Evolutionary conservation across 2,797 vertebrate species (phyloP).

Genomic region (Prionace glauca): DNA sequence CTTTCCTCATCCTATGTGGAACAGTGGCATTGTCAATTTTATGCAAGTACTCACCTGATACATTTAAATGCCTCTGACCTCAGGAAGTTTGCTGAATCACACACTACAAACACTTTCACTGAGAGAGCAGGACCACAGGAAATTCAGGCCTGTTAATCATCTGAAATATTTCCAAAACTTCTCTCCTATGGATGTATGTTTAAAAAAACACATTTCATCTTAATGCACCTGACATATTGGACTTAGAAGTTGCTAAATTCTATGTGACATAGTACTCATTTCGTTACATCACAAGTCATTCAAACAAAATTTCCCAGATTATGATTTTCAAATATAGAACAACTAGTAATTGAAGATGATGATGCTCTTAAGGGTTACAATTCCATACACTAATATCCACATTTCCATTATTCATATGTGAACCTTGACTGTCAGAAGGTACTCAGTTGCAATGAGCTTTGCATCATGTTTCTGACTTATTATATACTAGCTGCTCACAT

Average conservation of each 20-base stretch:
- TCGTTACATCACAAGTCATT: background rate
- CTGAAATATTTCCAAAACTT: background rate
- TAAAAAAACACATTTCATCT: background rate
- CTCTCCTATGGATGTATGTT: background rate
- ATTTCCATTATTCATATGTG: background rate
- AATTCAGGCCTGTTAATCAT: background rate
- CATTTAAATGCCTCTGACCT: background rate
- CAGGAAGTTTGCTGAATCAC: background rate
- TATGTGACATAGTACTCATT: background rate
- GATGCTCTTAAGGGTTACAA: background rate
- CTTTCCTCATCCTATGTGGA: background rate
- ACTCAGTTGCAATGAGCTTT: background rate
- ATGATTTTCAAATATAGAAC: too few species aligned
- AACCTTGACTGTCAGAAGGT: background rate
- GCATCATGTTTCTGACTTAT: background rate
- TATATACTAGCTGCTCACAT: too few species aligned
- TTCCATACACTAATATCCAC: background rate
- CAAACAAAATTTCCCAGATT: background rate
- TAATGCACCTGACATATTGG: background rate
- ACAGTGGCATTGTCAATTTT: background rate
- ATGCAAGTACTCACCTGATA: background rate
- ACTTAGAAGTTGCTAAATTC: background rate
- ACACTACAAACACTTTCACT: too few species aligned
- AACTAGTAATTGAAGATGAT: background rate
- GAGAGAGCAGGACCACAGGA: background rate